These are phyloP conservation scores for Parnassius smintheus DNA, from an alignment of 2,888 invertebrate genomes.

Conservation along the genomic window DNA sequence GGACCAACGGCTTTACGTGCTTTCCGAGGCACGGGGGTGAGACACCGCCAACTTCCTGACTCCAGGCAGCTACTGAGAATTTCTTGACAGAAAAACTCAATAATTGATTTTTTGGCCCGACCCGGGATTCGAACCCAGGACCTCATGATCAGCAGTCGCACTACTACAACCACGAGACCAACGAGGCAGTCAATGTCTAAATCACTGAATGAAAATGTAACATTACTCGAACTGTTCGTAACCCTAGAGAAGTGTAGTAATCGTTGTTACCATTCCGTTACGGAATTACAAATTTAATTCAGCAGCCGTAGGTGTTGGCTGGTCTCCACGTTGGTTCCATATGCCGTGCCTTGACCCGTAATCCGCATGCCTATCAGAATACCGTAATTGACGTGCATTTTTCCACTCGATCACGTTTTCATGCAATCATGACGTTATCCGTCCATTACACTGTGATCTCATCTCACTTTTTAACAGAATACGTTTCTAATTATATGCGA, in stretches of 20 bases:
- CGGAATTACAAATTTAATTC: slow-evolving; percentile 11
- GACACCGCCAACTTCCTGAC: no score
- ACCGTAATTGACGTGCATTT: slow-evolving; percentile 52
- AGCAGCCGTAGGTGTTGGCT: slow-evolving; percentile 25
- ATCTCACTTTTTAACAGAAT: slow-evolving; percentile 40
- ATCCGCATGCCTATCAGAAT: slow-evolving; percentile 42
- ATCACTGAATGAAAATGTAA: no score
- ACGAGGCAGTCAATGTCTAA: no score
- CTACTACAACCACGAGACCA: no score
- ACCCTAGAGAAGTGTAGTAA: not conserved
- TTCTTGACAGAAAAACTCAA: no score
- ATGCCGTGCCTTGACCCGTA: slow-evolving; percentile 41
- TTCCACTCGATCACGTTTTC: slow-evolving; percentile 64
- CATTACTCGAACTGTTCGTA: no score
- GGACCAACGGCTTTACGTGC: no score
- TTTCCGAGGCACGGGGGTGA: no score
- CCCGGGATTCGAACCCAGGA: no score
- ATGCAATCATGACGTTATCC: slow-evolving; percentile 51
- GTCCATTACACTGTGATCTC: slow-evolving; percentile 61
- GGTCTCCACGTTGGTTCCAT: slow-evolving; percentile 19
- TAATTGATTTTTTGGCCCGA: no score
- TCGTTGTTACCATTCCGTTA: slow-evolving; percentile 16
- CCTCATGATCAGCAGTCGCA: no score
- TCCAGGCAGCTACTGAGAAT: no score
- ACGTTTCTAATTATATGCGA: slow-evolving; percentile 37